phyloP scores from a whole-genome alignment of 2,888 invertebrate species.

The Hyppa rectilinea region DNA sequence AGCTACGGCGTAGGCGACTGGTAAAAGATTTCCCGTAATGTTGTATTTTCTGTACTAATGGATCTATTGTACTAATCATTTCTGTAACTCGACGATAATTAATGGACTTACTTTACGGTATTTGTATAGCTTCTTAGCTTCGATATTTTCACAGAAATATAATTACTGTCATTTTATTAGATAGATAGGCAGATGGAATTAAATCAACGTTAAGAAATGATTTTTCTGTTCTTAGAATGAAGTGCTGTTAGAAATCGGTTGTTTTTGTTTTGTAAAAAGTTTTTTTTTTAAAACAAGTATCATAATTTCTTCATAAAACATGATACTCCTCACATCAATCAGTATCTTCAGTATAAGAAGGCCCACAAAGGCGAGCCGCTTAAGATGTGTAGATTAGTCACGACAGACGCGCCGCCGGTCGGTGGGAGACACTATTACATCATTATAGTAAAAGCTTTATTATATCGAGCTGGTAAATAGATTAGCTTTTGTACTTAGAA shows the following conservation, averaged over 20 bases:
- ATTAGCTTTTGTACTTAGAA: conserved; percentile 17
- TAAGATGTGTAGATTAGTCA: conserved; percentile 69
- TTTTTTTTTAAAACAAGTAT: not conserved
- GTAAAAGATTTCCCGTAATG: conserved; percentile 28
- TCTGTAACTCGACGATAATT: conserved; percentile 33
- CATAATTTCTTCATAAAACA: conserved; percentile 3
- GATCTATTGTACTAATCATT: conserved; percentile 52
- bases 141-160: conserved; percentile 6
- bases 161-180: not conserved
- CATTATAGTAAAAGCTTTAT: not conserved
- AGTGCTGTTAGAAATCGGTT: no score
- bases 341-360: conserved; percentile 4
- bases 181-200: not conserved
- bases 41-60: conserved; percentile 49
- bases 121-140: conserved; percentile 21
- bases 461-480: conserved; percentile 13
- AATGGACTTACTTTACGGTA: conserved; percentile 40
- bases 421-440: not conserved
- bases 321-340: not conserved
- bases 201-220: not conserved
- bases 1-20: conserved; percentile 52
- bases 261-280: no score
- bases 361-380: conserved; percentile 32
- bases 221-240: not conserved
- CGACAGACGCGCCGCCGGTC: conserved; percentile 31